Percentiles rank a stretch among this genome's conserved stretches.
Evolutionary conservation across 2,113 vertebrate genomes (phyloP).

Genomic region (Apus apus): DNA sequence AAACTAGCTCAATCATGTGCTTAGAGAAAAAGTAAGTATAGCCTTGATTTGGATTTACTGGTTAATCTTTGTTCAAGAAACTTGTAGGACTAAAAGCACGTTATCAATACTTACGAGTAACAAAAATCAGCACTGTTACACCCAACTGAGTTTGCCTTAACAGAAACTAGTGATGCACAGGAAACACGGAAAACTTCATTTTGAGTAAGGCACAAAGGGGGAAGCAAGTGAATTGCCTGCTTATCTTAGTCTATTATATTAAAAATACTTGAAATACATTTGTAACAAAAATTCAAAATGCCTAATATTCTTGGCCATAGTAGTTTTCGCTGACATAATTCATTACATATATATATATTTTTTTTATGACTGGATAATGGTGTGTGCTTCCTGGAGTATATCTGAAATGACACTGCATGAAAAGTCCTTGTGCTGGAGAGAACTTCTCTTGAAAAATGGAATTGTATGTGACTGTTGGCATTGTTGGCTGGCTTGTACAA

Average conservation of each 20-base stretch:
- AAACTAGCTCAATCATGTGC: background rate
- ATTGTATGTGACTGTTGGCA: rapidly evolving
- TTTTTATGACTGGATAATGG: background rate
- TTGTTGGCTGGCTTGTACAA: background rate
- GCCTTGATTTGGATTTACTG: background rate
- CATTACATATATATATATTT: background rate
- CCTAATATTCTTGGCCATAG: background rate
- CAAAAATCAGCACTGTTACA: background rate
- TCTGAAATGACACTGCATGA: background rate
- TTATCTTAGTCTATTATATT: background rate
- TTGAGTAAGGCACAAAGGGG: background rate
- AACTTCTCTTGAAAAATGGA: background rate
- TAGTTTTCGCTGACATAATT: background rate
- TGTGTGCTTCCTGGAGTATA: background rate
- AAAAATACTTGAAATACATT: background rate
- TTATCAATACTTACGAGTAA: background rate
- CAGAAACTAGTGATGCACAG: background rate
- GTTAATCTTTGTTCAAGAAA: background rate
- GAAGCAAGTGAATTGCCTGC: background rate
- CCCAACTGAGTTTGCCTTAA: background rate
- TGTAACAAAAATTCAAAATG: background rate
- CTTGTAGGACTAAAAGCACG: rapidly evolving
- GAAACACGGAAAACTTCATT: background rate
- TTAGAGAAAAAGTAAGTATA: background rate
- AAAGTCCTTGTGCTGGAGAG: background rate